A percentile compares a stretch with the other conserved stretches of the same genome.
phyloP scores from a whole-genome alignment of 2,888 invertebrate species.

The Ectropis crepuscularia region DNA sequence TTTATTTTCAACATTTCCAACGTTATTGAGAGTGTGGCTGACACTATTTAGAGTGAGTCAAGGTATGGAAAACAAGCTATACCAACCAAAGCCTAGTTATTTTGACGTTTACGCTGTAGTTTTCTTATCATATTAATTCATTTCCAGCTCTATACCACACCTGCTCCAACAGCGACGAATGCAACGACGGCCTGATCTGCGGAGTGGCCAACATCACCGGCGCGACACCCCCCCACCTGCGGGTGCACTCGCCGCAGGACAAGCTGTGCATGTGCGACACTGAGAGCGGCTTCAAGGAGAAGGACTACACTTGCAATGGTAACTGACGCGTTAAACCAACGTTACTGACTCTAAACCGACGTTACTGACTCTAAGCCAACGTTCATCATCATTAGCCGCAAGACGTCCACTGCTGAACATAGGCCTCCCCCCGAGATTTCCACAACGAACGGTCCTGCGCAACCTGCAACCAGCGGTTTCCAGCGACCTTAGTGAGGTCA shows the following conservation, averaged over 20 bases:
- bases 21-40: too few species aligned
- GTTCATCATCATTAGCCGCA: too few species aligned
- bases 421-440: too few species aligned
- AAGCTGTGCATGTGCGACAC: constrained; percentile 86
- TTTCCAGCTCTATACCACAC: constrained; percentile 83
- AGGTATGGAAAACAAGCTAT: too few species aligned
- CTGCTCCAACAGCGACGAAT: constrained; percentile 86
- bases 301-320: constrained; percentile 87
- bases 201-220: constrained; percentile 83
- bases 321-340: background rate
- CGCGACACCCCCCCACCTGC: constrained; percentile 67
- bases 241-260: constrained; percentile 65
- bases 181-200: constrained; percentile 87
- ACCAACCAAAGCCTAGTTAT: too few species aligned
- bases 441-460: too few species aligned
- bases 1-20: too few species aligned
- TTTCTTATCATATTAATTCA: background rate
- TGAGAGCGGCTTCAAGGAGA: constrained; percentile 87
- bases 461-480: too few species aligned
- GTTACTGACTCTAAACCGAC: background rate
- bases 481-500: too few species aligned
- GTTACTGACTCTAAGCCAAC: background rate
- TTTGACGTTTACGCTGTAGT: too few species aligned
- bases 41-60: too few species aligned
- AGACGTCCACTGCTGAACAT: too few species aligned